These are phyloP conservation scores for Coptotermes formosanus DNA, from an alignment of 1,140 invertebrate species.

Conservation along the genomic window DNA sequence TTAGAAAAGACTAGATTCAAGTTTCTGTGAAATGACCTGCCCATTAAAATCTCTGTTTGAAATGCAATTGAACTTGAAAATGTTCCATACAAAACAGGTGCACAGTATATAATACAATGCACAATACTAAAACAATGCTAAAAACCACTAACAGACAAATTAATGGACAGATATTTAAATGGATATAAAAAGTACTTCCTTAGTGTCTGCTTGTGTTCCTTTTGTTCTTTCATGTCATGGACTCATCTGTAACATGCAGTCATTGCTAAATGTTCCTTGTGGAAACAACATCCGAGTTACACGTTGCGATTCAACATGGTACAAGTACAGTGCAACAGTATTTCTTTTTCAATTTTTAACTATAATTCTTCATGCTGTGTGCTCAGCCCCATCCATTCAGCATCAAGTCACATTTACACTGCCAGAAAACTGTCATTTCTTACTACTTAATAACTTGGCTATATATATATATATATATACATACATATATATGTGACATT, in stretches of 20 bases:
- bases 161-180: not conserved
- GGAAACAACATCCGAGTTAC: not conserved
- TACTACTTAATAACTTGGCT: not conserved
- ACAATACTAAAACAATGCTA: conserved; percentile 19
- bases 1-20: not conserved
- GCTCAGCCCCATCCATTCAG: conserved; percentile 26
- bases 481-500: not conserved
- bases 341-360: not conserved
- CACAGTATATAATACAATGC: not conserved
- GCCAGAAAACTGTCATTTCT: conserved; percentile 1
- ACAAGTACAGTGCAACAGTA: conserved; percentile 29
- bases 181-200: not conserved
- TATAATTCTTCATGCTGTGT: conserved; percentile 8
- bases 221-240: not conserved
- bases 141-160: not conserved
- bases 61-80: not conserved
- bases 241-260: not conserved
- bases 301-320: conserved; percentile 22
- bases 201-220: not conserved
- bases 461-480: not conserved
- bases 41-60: conserved; percentile 20
- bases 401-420: conserved; percentile 25
- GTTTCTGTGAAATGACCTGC: not conserved
- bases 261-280: not conserved
- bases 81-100: conserved; percentile 7